phyloP scores from a whole-genome alignment of 1,140 invertebrate species.

The Microplitis mediator region DNA sequence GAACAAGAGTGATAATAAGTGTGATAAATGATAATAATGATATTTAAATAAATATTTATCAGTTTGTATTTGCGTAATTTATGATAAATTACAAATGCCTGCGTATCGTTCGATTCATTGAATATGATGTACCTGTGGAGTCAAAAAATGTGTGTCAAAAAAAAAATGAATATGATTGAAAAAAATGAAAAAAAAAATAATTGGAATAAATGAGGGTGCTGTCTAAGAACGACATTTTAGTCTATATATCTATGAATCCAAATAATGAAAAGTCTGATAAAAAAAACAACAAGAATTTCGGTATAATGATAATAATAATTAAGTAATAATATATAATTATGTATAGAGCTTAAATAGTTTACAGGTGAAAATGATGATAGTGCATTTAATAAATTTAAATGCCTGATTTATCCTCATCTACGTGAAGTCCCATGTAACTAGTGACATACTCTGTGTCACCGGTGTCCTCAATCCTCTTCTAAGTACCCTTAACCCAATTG shows the following conservation, averaged over 20 bases:
- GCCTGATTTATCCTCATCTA: background rate
- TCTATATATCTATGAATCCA: background rate
- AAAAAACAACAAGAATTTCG: no score
- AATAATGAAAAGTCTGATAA: background rate
- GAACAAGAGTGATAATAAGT: conserved; percentile 1
- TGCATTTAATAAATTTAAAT: background rate
- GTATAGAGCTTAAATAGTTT: background rate
- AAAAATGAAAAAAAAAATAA: conserved; percentile 15
- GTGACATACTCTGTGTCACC: conserved; percentile 45
- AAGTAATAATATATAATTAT: background rate
- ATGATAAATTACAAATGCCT: conserved; percentile 28
- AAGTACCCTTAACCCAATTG: conserved; percentile 61
- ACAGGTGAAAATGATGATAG: background rate
- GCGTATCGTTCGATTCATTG: conserved; percentile 23
- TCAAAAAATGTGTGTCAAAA: conserved; percentile 9
- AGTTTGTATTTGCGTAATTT: conserved; percentile 23
- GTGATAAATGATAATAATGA: conserved; percentile 14
- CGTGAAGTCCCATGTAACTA: conserved; percentile 9
- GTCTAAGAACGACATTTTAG: background rate
- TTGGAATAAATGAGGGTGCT: conserved; percentile 29
- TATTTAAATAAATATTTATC: background rate
- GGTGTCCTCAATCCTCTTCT: conserved; percentile 56
- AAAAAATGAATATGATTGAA: conserved; percentile 6
- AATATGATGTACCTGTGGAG: conserved; percentile 34
- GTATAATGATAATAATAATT: no score